A percentile compares a stretch with the other conserved stretches of the same genome.
Conservation (phyloP, 30 jellyfish, hydroid and myxozoan species). For the Aurelia coerulea region DNA sequence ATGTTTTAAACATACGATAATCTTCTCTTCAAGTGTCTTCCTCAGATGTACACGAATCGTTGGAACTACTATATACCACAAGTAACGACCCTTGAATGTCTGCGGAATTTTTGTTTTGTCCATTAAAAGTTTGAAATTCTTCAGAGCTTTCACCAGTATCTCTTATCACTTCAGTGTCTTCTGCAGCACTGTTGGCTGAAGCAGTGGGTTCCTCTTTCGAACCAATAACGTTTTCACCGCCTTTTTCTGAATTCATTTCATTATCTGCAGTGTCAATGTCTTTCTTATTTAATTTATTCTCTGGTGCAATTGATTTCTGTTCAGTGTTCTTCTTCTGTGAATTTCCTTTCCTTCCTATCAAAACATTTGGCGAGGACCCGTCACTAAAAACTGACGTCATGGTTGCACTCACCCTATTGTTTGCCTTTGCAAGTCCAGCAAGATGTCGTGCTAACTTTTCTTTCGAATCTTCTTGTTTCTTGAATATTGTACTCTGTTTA, state of each 20-base stretch:
- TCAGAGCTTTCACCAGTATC: neutral
- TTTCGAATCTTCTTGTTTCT: conserved; percentile 11
- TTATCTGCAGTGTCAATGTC: neutral
- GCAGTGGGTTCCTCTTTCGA: too few relatives aligned
- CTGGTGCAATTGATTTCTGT: neutral
- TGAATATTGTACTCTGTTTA: conserved; percentile 64
- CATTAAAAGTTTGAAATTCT: neutral
- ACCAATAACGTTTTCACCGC: too few relatives aligned
- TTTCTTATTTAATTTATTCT: neutral
- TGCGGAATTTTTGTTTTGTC: neutral
- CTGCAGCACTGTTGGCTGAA: too few relatives aligned
- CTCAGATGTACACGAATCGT: conserved; percentile 16
- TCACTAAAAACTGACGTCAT: neutral
- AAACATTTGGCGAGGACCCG: neutral
- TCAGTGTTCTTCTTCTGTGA: neutral
- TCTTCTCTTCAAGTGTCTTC: neutral
- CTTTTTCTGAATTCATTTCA: neutral
- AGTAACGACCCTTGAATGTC: neutral
- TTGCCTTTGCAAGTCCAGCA: conserved; percentile 52
- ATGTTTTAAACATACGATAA: too few relatives aligned
- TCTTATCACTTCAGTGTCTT: neutral
- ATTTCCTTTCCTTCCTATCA: conserved; percentile 5
- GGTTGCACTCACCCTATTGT: neutral
- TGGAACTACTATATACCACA: conserved; percentile 38
- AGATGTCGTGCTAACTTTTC: conserved; percentile 46